phyloP scores from a whole-genome alignment of 2,888 invertebrate genomes.

The Dynastes maya region DNA sequence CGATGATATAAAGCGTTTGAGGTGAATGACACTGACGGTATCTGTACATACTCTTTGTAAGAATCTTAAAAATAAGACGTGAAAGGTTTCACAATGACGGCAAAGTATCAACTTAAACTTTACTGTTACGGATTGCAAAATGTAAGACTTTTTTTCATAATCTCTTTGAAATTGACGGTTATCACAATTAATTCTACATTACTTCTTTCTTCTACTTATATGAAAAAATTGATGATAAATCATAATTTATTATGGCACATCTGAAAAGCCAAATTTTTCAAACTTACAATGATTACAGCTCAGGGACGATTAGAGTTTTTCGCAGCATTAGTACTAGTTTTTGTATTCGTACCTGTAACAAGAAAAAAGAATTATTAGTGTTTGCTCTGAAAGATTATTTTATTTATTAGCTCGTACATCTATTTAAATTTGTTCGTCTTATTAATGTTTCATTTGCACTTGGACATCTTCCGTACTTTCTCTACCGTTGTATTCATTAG shows the following conservation, averaged over 20 bases:
- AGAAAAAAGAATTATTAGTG: not conserved
- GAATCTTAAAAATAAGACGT: not conserved
- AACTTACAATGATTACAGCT: not conserved
- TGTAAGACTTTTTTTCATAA: not conserved
- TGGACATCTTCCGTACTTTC: no score
- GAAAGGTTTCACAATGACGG: constrained; percentile 2
- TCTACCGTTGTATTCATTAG: no score
- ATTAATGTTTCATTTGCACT: no score
- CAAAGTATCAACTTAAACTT: constrained; percentile 6
- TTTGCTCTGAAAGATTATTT: not conserved
- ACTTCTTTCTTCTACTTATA: no score
- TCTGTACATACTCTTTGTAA: not conserved
- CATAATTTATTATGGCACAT: not conserved
- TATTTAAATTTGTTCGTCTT: no score
- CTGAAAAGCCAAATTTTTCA: not conserved
- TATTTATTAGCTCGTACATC: not conserved
- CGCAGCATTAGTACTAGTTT: no score
- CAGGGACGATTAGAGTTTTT: no score
- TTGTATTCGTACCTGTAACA: constrained; percentile 4
- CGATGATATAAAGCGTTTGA: not conserved
- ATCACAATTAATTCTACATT: constrained; percentile 5
- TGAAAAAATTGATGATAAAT: not conserved
- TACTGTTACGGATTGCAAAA: constrained; percentile 1
- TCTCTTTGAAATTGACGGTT: not conserved
- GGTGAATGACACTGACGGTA: constrained; percentile 5